Base-by-base conservation (phyloP, 2,888 invertebrate species). In the Aphelenchoides bicaudatus region DNA sequence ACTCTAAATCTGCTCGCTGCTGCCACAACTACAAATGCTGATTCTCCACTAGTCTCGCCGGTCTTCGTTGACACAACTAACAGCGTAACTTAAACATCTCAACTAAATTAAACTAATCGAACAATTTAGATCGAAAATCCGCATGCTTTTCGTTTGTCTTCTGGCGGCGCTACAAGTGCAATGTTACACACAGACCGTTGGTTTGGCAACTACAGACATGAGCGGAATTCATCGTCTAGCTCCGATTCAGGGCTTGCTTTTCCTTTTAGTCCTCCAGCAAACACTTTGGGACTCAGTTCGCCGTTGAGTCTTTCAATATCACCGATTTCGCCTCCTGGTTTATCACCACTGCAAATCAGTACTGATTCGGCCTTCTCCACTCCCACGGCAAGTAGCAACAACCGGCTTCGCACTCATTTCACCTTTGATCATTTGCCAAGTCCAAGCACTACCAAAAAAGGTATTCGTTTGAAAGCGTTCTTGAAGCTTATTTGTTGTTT, bases 321-420 rank as follows among this genome's bases (percentile, higher is more conserved):
- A 13, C 63, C 62, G n/a, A 56, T 73, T 29, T 71, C 74, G 5
- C 75, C 75, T 5, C 75, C 75, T 1, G 75, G 75, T 10, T 61
- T 75, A 16, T 75, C 75, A 0, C 75, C 75, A 2, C 61, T 75
- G 16, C 72, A 70, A 38, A 62, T 75, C 30, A 34, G 46, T 54
- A 66, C 66, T 28, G 74, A 74, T 53, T 66, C 65, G 6, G 72
- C 73, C 8, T 73, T 73, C 52, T 64, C 69, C 13, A 67, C 73
- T 13, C 68, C 74, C 4, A 71, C 71, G 6, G 67, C 71, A 47
- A 51, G 6, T 54, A 57, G 63, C 23, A 23, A 27, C 13, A 57
- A 34, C 5, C 27, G 65, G 8, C 37, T 39, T 2, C 56, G 66
- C 8, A 34, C 56, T 4, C 64, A 66, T 23, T 65, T 65, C 51